These are phyloP conservation scores for Macropus fuliginosus DNA, from an alignment of 2,797 vertebrate genomes.

Conservation along the genomic window DNA sequence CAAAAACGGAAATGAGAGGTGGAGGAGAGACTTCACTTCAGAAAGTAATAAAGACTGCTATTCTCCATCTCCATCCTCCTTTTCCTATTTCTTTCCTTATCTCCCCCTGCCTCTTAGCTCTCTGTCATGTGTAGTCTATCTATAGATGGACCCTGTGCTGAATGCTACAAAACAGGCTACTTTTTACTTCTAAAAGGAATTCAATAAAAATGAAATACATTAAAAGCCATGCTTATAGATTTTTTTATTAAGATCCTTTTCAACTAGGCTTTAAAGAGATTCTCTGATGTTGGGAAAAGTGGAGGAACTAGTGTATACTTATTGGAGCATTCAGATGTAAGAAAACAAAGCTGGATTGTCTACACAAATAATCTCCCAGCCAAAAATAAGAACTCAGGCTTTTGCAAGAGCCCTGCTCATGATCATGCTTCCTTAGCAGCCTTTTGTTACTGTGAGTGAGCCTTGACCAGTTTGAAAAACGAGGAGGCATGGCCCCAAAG, in stretches of 20 bases:
- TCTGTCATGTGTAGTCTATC: conserved; percentile 22
- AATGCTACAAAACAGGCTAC: conserved; percentile 52
- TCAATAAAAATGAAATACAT: conserved; percentile 62
- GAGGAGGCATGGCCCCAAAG: not conserved
- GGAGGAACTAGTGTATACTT: not conserved
- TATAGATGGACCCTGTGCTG: conserved; percentile 17
- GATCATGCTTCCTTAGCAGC: not conserved
- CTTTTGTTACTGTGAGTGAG: not conserved
- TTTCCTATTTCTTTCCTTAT: conserved; percentile 40
- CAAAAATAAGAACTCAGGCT: not conserved
- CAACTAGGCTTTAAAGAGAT: conserved; percentile 45
- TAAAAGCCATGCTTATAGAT: conserved; percentile 68
- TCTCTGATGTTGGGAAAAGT: conserved; percentile 48
- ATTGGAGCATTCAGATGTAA: conserved; percentile 35
- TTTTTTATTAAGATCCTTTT: conserved; percentile 66
- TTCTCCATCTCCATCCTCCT: conserved; percentile 12
- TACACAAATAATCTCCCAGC: not conserved
- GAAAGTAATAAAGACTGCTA: conserved; percentile 65
- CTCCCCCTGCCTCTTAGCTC: conserved; percentile 46
- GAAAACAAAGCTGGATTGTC: not conserved
- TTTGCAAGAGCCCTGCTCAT: not conserved
- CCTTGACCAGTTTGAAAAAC: not conserved
- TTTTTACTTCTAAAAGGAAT: conserved; percentile 70
- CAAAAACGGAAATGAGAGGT: conserved; percentile 68
- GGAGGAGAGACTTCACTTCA: conserved; percentile 41